Evolutionary conservation across 2,113 vertebrate species (phyloP).

Genomic region (Hemibagrus wyckioides): DNA sequence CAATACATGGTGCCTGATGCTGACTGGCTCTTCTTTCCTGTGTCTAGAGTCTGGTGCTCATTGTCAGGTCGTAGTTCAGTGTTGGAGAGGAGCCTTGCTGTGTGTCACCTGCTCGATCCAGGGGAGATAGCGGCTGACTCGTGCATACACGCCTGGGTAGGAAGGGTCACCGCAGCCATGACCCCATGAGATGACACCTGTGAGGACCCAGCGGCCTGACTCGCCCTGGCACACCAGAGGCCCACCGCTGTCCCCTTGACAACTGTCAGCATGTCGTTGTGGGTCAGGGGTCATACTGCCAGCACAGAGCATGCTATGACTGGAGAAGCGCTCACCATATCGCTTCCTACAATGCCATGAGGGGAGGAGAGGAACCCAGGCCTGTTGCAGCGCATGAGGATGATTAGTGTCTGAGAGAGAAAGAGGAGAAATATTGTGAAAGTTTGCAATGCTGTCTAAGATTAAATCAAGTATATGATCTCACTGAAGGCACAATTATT

Average conservation of each 20-base stretch:
- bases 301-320: conserved; percentile 84
- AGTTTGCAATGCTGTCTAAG: not conserved
- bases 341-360: conserved; percentile 80
- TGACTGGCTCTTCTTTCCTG: conserved; percentile 36
- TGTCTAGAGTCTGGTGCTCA: conserved; percentile 28
- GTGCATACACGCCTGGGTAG: conserved; percentile 85
- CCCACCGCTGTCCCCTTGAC: conserved; percentile 86
- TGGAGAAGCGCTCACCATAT: conserved; percentile 82
- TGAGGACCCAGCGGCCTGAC: conserved; percentile 80
- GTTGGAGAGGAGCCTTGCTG: conserved; percentile 51
- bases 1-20: conserved; percentile 28
- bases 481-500: too few species aligned
- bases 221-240: conserved; percentile 83
- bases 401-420: conserved; percentile 69
- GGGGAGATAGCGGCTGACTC: conserved; percentile 81
- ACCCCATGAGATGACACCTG: conserved; percentile 85
- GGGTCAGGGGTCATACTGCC: conserved; percentile 82
- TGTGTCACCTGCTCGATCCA: conserved; percentile 82
- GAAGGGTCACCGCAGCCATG: conserved; percentile 83
- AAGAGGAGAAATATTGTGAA: not conserved
- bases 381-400: conserved; percentile 76
- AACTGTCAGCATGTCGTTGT: conserved; percentile 76
- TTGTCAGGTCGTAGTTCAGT: conserved; percentile 36
- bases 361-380: conserved; percentile 84
- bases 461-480: not conserved